These are phyloP conservation scores for pig (Sus scrofa) DNA, from an alignment of 2,113 vertebrate genomes.

Conservation along the genomic window T2T-Sscrofa CM000829.6:24704001-24704500, in stretches of 20 bases:
- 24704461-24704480: neutral
- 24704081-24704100: neutral
- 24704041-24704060: conserved; percentile 42
- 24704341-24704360: neutral
- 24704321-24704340: conserved; percentile 11
- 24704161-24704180: conserved; percentile 56
- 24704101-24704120: neutral
- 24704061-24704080: neutral
- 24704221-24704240: conserved; percentile 36
- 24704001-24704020: neutral
- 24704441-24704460: neutral
- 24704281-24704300: conserved; percentile 74
- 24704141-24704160: neutral
- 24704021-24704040: neutral
- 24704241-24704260: conserved; percentile 55
- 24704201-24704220: neutral
- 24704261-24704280: conserved; percentile 18
- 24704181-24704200: conserved; percentile 30
- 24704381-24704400: neutral
- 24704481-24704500: too few relatives aligned
- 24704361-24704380: neutral
- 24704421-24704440: neutral
- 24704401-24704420: neutral
- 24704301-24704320: conserved; percentile 68
- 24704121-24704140: neutral